Base-by-base conservation (phyloP, 2,888 invertebrate species). In the Caenorhabditis sp. region DNA sequence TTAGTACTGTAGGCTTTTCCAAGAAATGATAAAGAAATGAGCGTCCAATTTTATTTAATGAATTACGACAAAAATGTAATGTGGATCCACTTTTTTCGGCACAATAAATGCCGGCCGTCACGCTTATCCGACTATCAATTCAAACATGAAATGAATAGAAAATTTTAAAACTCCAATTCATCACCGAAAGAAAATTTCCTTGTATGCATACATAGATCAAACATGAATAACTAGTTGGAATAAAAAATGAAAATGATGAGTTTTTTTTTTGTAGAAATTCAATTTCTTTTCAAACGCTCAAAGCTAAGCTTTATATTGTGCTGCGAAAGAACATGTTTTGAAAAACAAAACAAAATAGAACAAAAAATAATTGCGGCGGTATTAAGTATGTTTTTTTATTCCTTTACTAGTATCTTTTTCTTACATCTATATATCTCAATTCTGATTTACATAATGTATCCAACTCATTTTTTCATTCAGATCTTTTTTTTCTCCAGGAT, bases 311-410 rank as follows among this genome's bases (percentile, higher is more conserved):
- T 17, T 43, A 17, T 43, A 43, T 43, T 43, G 43, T 43, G 43
- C 17, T 43, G 17, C 43, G 12, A 43, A 14, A 43, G 43, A 7
- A 43, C 43, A 43, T 43, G 43, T 43, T 43, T 43, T 43, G 43
- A 43, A 43, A 43, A 43, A 43, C 43, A 43, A 43, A 43, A 43
- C 43, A 43, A 17, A 43, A 43, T 43, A 43, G 31, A 31, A 31
- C 31, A 43, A 43, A 43, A 43, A 43, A 43, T 43, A 43, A 43
- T 43, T 43, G 43, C 43, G 43, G 43, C 43, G 43, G 43, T 43
- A 43, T 43, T 43, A 43, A 43, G 43, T 43, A 43, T 43, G 7
- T 43, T 43, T 43, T 43, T 10, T 43, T 43, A 10, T 43, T 43
- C 14, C 14, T 17, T 14, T 43, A 43, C 43, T 43, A 31, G 8